Base-by-base conservation (phyloP, 2,113 vertebrate genomes). In the Heterotis niloticus region DNA sequence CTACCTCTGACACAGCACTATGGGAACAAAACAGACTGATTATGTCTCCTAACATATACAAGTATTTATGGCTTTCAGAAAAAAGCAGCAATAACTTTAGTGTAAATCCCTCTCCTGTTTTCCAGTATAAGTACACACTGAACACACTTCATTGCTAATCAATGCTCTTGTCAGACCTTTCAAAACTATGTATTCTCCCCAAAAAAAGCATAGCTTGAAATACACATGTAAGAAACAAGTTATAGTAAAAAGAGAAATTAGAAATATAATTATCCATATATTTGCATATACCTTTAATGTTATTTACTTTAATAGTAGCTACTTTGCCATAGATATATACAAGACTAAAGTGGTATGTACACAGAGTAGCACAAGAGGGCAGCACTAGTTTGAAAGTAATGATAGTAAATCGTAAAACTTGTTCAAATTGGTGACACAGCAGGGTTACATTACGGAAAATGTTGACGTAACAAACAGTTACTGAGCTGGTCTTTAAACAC, bases 211-310 rank as follows among this genome's bases (percentile, higher is more conserved):
- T 66, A 70, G 20, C 79, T 78, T 78, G 56, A 85, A 80, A 80
- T 57, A 73, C 78, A 81, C 23, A 5, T 84, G 80, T 82, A 88
- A 91, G 89, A 89, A 86, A 89, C 69, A 66, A 82, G 84, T 87
- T 82, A 88, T 82, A 80, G 84, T 64, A 82, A 83, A 76, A 64
- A 54, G 54, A 69, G 52, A 74, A 73, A 23, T 44, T 44, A 79
- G 80, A 75, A 70, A 87, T 65, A 79, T 78, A 86, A 89, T 81
- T 87, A 82, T 83, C 74, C 79, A 81, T 77, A 88, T 86, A 85
- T 87, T 91, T 90, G 91, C 91, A 91, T 91, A 93, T 86, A 85
- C 88, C 81, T 87, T 86, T 86, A 86, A 84, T 90, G 83, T 77
- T 44, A 44, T 4, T 89, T 64, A 87, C 82, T 88, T 87, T 91